A percentile compares a stretch with the other conserved stretches of the same genome.
phyloP scores from a whole-genome alignment of 2,797 vertebrate genomes.

The Lutra lutra region DNA sequence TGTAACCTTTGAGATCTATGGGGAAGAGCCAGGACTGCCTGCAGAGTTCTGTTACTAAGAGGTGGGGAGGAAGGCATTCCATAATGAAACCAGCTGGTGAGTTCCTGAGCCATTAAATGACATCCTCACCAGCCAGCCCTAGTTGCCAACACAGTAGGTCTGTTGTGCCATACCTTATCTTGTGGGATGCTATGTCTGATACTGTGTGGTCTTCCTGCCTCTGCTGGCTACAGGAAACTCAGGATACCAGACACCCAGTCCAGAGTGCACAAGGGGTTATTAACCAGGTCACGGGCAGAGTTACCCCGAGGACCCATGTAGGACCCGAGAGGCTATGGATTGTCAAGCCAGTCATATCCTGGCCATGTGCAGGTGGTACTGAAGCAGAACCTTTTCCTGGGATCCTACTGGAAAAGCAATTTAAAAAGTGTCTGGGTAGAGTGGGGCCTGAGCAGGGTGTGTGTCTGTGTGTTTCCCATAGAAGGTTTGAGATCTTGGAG shows the following conservation, averaged over 20 bases:
- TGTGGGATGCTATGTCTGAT: conserved; percentile 31
- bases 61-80: background rate
- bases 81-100: background rate
- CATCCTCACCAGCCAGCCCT: background rate
- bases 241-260: conserved; percentile 77
- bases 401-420: conserved; percentile 72
- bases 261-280: conserved; percentile 71
- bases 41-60: background rate
- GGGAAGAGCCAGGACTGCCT: background rate
- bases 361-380: conserved; percentile 68
- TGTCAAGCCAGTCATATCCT: conserved; percentile 78
- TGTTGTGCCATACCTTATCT: conserved; percentile 57
- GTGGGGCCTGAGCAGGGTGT: background rate
- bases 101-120: conserved; percentile 43
- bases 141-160: conserved; percentile 2
- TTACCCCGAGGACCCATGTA: background rate
- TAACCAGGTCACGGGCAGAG: conserved; percentile 74
- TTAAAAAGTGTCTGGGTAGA: conserved; percentile 46
- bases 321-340: conserved; percentile 63
- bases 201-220: conserved; percentile 78
- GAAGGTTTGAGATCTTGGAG: conserved; percentile 74
- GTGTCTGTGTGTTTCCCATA: conserved; percentile 41
- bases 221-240: conserved; percentile 77
- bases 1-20: background rate
- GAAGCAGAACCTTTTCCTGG: conserved; percentile 71